Percentiles rank a stretch among this genome's conserved stretches.
These are phyloP conservation scores for Sus cebifrons DNA, from an alignment of 2,797 vertebrate species.

Conservation along the genomic window DNA sequence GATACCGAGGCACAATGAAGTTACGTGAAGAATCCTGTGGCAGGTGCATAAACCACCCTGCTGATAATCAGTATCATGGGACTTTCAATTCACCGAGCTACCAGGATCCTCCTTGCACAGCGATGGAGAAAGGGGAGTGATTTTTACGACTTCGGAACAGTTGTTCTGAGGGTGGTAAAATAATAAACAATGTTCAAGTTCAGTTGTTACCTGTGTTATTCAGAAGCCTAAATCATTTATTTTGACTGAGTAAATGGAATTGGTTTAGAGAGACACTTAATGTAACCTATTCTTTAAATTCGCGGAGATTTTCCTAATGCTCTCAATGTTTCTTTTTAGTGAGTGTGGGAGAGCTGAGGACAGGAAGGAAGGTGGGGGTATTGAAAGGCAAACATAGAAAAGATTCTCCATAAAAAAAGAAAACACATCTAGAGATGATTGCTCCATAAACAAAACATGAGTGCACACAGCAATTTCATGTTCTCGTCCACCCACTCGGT, in stretches of 20 bases:
- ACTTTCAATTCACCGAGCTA: background rate
- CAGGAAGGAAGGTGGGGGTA: constrained; percentile 77
- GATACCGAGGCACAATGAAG: background rate
- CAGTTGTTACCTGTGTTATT: constrained; percentile 53
- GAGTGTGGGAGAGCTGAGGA: constrained; percentile 71
- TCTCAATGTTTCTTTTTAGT: constrained; percentile 68
- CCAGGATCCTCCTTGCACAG: background rate
- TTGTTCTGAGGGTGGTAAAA: constrained; percentile 40
- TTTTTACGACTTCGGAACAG: constrained; percentile 32
- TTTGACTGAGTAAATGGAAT: constrained; percentile 69
- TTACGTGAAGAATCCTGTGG: background rate
- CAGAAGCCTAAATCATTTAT: constrained; percentile 68
- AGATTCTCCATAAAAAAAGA: constrained; percentile 82
- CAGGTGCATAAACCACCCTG: background rate
- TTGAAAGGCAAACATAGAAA: constrained; percentile 84
- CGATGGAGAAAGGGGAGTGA: background rate
- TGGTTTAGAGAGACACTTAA: constrained; percentile 55
- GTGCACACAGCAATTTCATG: constrained; percentile 89
- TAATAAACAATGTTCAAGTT: constrained; percentile 34
- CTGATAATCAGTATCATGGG: background rate
- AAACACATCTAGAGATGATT: constrained; percentile 87
- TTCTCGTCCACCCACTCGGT: constrained; percentile 90
- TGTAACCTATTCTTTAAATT: constrained; percentile 73
- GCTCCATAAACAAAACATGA: constrained; percentile 90
- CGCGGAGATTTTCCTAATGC: constrained; percentile 54